Conservation (phyloP, 1,140 invertebrate genomes). For the Polyergus mexicanus region DNA sequence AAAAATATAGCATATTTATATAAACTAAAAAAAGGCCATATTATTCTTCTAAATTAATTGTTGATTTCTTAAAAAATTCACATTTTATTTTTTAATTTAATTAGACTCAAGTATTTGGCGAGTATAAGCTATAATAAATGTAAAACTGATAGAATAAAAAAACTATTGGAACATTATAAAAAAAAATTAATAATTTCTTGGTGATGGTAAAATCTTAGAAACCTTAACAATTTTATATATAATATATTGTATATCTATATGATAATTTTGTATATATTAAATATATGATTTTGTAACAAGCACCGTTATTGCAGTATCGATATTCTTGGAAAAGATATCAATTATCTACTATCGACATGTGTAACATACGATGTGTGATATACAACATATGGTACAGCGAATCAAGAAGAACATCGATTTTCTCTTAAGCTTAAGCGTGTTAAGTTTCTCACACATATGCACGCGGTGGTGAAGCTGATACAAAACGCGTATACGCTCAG, state of each 20-base stretch:
- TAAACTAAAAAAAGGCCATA: background rate
- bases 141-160: background rate
- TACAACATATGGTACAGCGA: background rate
- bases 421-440: slow-evolving; percentile 5
- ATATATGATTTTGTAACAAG: background rate
- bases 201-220: too few species aligned
- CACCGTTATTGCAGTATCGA: background rate
- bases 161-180: too few species aligned
- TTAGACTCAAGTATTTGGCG: background rate
- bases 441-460: background rate
- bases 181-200: too few species aligned
- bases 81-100: background rate
- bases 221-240: background rate
- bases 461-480: slow-evolving; percentile 16
- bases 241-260: too few species aligned
- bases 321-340: slow-evolving; percentile 24
- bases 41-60: background rate
- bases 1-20: background rate
- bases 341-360: background rate
- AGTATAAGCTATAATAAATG: too few species aligned
- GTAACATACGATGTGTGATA: background rate
- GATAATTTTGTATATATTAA: slow-evolving; percentile 1
- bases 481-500: slow-evolving; percentile 29
- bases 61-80: background rate
- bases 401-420: slow-evolving; percentile 36